Evolutionary conservation across 2,113 vertebrate species (phyloP), one percentile per base, ranked within the genome.

Genomic region (Mastomys coucha): DNA sequence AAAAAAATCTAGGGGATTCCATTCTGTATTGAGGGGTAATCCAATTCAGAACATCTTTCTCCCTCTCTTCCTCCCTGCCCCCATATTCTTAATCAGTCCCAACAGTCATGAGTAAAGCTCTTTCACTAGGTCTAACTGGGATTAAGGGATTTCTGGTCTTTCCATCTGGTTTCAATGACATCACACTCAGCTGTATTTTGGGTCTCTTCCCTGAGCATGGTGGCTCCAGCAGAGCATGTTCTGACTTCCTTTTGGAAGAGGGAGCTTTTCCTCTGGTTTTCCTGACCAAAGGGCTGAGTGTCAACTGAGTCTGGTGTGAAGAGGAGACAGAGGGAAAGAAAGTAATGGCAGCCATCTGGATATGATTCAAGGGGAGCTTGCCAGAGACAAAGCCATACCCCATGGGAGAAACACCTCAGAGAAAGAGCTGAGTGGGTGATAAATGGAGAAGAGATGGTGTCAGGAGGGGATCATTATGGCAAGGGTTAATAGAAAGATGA

Each of bases 401-500:
- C 63, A 0, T 24, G 26, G 49, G 82, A 91, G 53, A 45, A 88
- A 69, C n/a, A 36, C 28, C 56, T 36, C 4, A n/a, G 72, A 94
- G 91, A 89, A 95, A 87, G 89, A 78, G 81, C 88, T 77, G 63
- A 92, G 86, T 53, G 84, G 84, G 89, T 49, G 36, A 70, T 5
- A 70, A n/a, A 92, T 88, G 96, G 95, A 91, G 86, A 65, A 45
- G 63, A 69, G 67, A 82, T n/a, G 91, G 70, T 65, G 91, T 88
- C 78, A 82, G 88, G 89, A 94, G 63, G 91, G 94, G 87, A 93
- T 90, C 42, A 51, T 60, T 16, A 94, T 88, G 96, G 84, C 58
- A 58, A 97, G 91, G 65, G 97, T 94, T 85, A 95, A 93, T 0
- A 95, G 65, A 91, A 96, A 97, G 89, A 96, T 97, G 97, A 94